Base-by-base conservation (phyloP, 2,888 invertebrate genomes). In the Mimas tiliae region DNA sequence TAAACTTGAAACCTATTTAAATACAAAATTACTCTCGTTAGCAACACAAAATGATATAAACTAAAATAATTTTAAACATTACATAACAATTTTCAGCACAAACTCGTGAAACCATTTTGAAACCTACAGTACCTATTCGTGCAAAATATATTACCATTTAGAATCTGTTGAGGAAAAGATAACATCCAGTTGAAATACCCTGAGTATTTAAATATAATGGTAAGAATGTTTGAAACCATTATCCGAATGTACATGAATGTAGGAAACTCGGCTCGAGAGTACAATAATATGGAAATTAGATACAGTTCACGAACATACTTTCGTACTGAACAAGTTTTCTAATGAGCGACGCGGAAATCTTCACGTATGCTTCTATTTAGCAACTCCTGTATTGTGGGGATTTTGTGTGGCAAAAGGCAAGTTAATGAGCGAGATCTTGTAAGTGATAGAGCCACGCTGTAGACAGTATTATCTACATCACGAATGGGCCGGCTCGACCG, bases 171-270 rank as follows among this genome's bases (percentile, higher is more conserved):
- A 8, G 1, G 16, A 48, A 16, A 16, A 48, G 16, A 16, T 16
- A 48, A 48, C 48, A 1, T 8, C 50, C 1, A 9, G 16, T 50
- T 58, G 16, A 58, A 58, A 58, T 12, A 38, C 12, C 19, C 19
- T 11, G 12, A 4, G 38, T 58, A 58, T 58, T 58, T 58, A 42
- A 58, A 58, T 42, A 42, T 38, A 42, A 42, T 19, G 19, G 27
- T 38, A 42, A 19, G 58, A 58, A 58, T 58, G 58, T 58, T 42
- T 19, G 16, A 58, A 58, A 58, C 58, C 38, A 58, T 58, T 58
- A 58, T 42, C 58, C 38, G 19, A 42, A 58, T 58, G 58, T 11
- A 42, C 12, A 58, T 42, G 42, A 42, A 42, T 58, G 19, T 58
- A 58, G 38, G 42, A 42, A 38, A 14, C 16, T 19, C 38, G 6